Base-by-base conservation (phyloP, 2,797 vertebrate species). In the Hapalemur alaotrensis region DNA sequence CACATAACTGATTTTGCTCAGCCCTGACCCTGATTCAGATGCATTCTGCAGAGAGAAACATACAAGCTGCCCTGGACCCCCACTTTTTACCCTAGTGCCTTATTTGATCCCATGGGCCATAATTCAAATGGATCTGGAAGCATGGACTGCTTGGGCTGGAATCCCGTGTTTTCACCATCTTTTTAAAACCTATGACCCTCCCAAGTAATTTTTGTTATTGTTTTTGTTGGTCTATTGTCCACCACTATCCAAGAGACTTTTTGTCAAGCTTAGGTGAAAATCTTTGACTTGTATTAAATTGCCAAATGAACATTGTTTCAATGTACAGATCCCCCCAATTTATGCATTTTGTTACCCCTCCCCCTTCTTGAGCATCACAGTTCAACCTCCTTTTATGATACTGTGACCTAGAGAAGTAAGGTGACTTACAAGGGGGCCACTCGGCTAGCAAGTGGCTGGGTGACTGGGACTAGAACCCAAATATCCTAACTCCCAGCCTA, bases 391-490 rank as follows among this genome's bases (percentile, higher is more conserved):
- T 59, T 89, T 67, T 78, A 57, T 46, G 48, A 93, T 81, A 82
- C 15, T 28, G 25, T 88, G 59, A 78, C 69, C 23, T 65, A 87
- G 32, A 61, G 79, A 78, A 48, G 32, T 8, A 91, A 63, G 11
- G 85, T 95, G 93, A 96, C 65, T 97, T 97, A 95, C 87, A 96
- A 83, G 93, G 30, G 94, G 94, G 82, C 10, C 92, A 65, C 94
- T 91, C 12, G 95, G 82, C 93, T 93, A 94, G 91, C 83, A 67
- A 25, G 52, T 97, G 63, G n/a, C 73, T 90, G 43, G 38, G 63
- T 48, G 46, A 38, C 48, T 97, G 48, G 57, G 76, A 80, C 0
- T 83, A 38, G 79, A 97, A 70, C 84, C 78, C 90, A 94, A 82
- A 82, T 9, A 87, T 5, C 23, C 83, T 93, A 89, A 92, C 32